Conservation (phyloP, 2,888 invertebrate genomes). For the Patella caerulea region DNA sequence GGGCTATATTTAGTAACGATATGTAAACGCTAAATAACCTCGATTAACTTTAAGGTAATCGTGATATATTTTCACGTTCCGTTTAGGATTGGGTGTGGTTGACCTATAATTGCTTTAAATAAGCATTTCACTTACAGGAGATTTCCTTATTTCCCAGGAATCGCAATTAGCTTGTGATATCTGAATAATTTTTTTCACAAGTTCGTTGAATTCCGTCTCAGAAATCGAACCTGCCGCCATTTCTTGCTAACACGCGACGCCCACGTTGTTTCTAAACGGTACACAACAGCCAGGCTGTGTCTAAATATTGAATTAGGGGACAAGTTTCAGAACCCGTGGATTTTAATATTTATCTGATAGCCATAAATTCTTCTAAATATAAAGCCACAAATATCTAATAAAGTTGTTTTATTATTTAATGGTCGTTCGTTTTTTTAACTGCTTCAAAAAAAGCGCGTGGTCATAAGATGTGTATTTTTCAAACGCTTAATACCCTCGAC, state of each 20-base stretch:
- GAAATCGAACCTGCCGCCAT: slow-evolving; percentile 65
- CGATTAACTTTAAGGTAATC: too few species aligned
- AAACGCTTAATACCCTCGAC: slow-evolving; percentile 17
- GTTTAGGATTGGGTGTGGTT: too few species aligned
- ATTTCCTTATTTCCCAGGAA: slow-evolving; percentile 40
- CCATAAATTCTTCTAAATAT: too few species aligned
- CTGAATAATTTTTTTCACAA: slow-evolving; percentile 67
- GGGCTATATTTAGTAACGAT: too few species aligned
- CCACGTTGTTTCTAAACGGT: slow-evolving; percentile 44
- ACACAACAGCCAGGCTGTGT: slow-evolving; percentile 41
- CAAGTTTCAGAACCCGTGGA: too few species aligned
- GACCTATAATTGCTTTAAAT: not conserved
- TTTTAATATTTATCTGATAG: too few species aligned
- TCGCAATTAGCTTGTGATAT: slow-evolving; percentile 59
- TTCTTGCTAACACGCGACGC: slow-evolving; percentile 25
- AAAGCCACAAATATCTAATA: too few species aligned
- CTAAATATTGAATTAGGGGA: slow-evolving; percentile 20
- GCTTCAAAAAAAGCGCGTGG: not conserved
- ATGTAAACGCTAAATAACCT: too few species aligned
- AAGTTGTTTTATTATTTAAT: too few species aligned
- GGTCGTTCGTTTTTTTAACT: not conserved
- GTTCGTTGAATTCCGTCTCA: slow-evolving; percentile 72
- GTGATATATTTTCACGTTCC: too few species aligned
- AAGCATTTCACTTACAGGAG: slow-evolving; percentile 23
- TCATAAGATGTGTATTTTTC: not conserved